Evolutionary conservation across 2,888 invertebrate genomes (phyloP).

Genomic region (Nemapogon koenigi): DNA sequence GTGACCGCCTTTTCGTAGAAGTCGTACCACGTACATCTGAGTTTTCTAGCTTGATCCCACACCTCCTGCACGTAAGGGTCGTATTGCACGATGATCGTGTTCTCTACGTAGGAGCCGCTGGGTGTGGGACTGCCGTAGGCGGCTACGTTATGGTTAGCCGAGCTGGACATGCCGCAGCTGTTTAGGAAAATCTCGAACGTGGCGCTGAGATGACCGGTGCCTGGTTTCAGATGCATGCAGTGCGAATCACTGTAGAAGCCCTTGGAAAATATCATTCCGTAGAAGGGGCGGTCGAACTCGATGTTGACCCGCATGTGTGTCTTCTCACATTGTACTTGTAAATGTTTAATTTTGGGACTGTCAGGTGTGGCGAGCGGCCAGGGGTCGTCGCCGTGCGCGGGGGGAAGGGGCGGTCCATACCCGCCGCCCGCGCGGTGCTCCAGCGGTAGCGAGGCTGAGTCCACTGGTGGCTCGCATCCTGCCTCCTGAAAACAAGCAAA

Average conservation of each 20-base stretch:
- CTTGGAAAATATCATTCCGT: slow-evolving; percentile 96
- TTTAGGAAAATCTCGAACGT: slow-evolving; percentile 94
- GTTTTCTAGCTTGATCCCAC: slow-evolving; percentile 93
- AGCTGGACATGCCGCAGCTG: slow-evolving; percentile 92
- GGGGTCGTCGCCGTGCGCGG: slow-evolving; percentile 74
- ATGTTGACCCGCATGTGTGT: slow-evolving; percentile 95
- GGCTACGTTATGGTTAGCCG: slow-evolving; percentile 87
- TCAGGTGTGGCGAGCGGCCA: slow-evolving; percentile 91
- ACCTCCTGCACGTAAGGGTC: slow-evolving; percentile 95
- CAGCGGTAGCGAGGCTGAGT: slow-evolving; percentile 80
- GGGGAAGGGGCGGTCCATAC: slow-evolving; percentile 75
- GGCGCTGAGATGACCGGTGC: slow-evolving; percentile 88
- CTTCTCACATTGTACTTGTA: slow-evolving; percentile 95
- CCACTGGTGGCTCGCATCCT: slow-evolving; percentile 79
- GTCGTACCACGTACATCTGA: slow-evolving; percentile 95
- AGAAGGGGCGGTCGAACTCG: slow-evolving; percentile 93
- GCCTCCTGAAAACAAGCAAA: slow-evolving; percentile 68
- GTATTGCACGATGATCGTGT: slow-evolving; percentile 93
- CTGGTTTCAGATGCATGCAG: slow-evolving; percentile 90
- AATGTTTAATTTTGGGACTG: slow-evolving; percentile 91
- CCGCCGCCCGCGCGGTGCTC: slow-evolving; percentile 82
- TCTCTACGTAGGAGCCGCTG: slow-evolving; percentile 92
- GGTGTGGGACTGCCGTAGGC: slow-evolving; percentile 87
- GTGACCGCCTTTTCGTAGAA: slow-evolving; percentile 95
- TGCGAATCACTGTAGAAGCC: slow-evolving; percentile 91